Evolutionary conservation across 35 echinoderm and acorn worm genomes (phyloP), one percentile per base, ranked within the genome.

Genomic region (Acanthaster planci): DNA sequence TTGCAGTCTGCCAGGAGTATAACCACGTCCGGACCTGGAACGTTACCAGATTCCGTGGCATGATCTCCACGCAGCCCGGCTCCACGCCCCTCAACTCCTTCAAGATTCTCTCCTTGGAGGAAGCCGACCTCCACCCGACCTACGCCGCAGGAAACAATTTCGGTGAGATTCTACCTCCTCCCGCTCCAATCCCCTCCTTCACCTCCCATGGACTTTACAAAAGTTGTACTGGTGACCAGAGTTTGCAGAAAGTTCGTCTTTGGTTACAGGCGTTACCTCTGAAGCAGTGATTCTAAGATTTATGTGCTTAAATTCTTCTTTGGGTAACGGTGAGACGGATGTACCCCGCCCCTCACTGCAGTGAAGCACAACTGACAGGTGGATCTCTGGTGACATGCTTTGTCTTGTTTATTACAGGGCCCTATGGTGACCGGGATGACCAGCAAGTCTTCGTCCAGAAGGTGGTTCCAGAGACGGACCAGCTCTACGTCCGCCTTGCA

Each of bases 401-500:
- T 37, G 50, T 79, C 38, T 78, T 32, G 78, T 51, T 53, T 76
- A 27, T 72, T 35, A 10, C 52, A 99, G 96, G 96, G n/a, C 96
- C 96, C 4, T 93, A 88, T 86, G 96, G 96, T 38, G 96, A 99
- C 38, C 38, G 91, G 26, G 96, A 99, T 87, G 96, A 99, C 52
- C 85, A 88, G 80, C 96, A 99, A 52, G 92, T 99, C 37, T 99
- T 99, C 79, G 86, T 97, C 40, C 96, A 99, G 55, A 94, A 99
- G 55, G 96, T 99, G 27, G 91, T 99, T 19, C 96, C 96, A 81
- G 96, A 99, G 26, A 99, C 96, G n/a, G 96, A 99, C 55, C 89
- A 91, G 44, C 40, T 99, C 19, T 99, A 94, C 79, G 86, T 99
- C 37, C 93, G 96, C 86, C 81, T 91, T 21, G 89, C 96, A 60